Evolutionary conservation across 2,797 vertebrate genomes (phyloP), one percentile per base, ranked within the genome.

Genomic region (Spinus pinus): DNA sequence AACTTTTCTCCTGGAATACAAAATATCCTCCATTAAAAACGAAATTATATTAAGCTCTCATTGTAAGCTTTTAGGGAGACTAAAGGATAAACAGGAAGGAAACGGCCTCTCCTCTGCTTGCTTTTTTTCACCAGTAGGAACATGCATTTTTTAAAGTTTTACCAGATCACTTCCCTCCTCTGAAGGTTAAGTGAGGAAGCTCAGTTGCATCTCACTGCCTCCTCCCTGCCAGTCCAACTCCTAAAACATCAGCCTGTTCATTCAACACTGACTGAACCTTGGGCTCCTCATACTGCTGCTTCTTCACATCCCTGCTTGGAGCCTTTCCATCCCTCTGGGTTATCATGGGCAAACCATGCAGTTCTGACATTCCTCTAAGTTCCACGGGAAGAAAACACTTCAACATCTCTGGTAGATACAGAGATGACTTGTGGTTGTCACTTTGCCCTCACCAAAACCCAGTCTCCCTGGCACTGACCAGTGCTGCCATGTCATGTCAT

Each of bases 291-390:
- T 1, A 1, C 4, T 23, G 22, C 28, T 12, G 14, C 20, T 54
- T 19, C 64, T 28, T 41, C n/a, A 15, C 17, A 1, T 5, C 27
- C 1, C 39, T 47, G 44, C 58, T 20, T 0, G 0, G 24, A 69
- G 24, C 46, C 39, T 58, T 42, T 30, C n/a, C 28, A 12, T 65
- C 27, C 12, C 44, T 30, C 31, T 1, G 1, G 33, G 6, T 14
- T 31, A 2, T 12, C 22, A 10, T 1, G 3, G 51, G 7, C 12
- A 8, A 6, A 11, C 31, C 24, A 1, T 0, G 10, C 23, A 35
- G 25, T 35, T 31, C 51, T 54, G 56, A n/a, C 16, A 2, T 31
- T 79, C 44, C 14, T 30, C 9, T 19, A 13, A 31, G 33, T 12
- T 88, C 60, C 53, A 3, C 14, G 44, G 31, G 4, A 56, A 62